Base-by-base conservation (phyloP, 1,140 invertebrate genomes). In the Panagrolaimus sp. region DNA sequence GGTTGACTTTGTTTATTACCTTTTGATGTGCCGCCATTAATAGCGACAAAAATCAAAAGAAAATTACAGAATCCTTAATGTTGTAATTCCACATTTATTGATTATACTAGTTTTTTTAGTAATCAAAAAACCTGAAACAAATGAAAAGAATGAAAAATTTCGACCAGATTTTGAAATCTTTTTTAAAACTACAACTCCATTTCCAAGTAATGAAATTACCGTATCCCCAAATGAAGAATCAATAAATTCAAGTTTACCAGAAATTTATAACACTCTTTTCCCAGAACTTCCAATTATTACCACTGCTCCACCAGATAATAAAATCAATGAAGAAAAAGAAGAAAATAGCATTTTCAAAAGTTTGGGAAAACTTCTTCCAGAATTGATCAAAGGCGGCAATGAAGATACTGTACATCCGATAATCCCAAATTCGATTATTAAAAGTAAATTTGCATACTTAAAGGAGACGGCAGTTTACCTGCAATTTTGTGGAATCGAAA, bases 221-320 rank as follows among this genome's bases (percentile, higher is more conserved):
- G 2, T 38, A 38, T 7, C 32, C 2, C 32, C 32, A 4, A 38
- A 38, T 38, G 7, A 38, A 38, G 32, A 38, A 28, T 58, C 52
- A 17, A 58, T 28, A 26, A 2, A 12, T 12, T 12, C 52, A 17
- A 21, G 10, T 10, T 28, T 28, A 28, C 21, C 21, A 58, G 52
- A 28, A 58, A 14, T 21, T 21, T 21, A 21, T 26, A 58, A 58
- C 8, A 58, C 21, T 26, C n/a, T 58, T 14, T 58, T 58, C 5
- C 52, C 52, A 12, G 52, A 58, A 58, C 21, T 58, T 21, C 52
- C n/a, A 58, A 58, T 58, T 58, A 12, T 58, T 12, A 58, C 52
- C 3, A 58, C 52, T 21, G 21, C 52, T 8, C 10, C 52, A 1
- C 52, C 52, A 24, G 52, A 58, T 12, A 10, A 48, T 9, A 58